A percentile compares a stretch with the other conserved stretches of the same genome.
These are phyloP conservation scores for Syngnathoides biaculeatus DNA, from an alignment of 2,113 vertebrate genomes.

Conservation along the genomic window DNA sequence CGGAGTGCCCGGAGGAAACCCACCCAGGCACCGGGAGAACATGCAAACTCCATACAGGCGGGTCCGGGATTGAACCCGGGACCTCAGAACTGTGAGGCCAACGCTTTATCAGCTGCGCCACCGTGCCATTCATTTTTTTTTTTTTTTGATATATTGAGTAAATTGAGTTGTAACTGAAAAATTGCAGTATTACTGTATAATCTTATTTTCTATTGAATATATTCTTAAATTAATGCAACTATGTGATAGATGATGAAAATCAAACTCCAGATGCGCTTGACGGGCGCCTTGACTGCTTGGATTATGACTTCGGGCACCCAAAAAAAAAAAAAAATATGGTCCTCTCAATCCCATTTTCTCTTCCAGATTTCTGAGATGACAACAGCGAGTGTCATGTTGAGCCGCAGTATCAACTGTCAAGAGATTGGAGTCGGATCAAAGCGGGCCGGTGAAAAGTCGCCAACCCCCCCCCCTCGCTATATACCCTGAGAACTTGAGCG, in stretches of 20 bases:
- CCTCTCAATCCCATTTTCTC: conserved; percentile 44
- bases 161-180: background rate
- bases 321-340: conserved; percentile 33
- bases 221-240: too few relatives aligned
- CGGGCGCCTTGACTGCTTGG: conserved; percentile 35
- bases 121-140: too few relatives aligned
- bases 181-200: background rate
- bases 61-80: too few relatives aligned
- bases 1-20: too few relatives aligned
- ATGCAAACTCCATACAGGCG: too few relatives aligned
- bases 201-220: too few relatives aligned
- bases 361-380: conserved; percentile 50
- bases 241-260: background rate
- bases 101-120: too few relatives aligned
- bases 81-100: too few relatives aligned
- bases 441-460: conserved; percentile 62
- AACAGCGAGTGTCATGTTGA: conserved; percentile 57
- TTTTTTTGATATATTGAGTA: background rate
- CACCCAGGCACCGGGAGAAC: too few relatives aligned
- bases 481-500: too few relatives aligned
- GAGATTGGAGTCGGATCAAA: conserved; percentile 68
- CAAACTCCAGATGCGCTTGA: background rate
- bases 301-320: too few relatives aligned
- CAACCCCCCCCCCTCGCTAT: conserved; percentile 46
- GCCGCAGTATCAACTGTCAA: conserved; percentile 62